Evolutionary conservation across 2,113 vertebrate species (phyloP).

Genomic region (Illadopsis cleaveri): DNA sequence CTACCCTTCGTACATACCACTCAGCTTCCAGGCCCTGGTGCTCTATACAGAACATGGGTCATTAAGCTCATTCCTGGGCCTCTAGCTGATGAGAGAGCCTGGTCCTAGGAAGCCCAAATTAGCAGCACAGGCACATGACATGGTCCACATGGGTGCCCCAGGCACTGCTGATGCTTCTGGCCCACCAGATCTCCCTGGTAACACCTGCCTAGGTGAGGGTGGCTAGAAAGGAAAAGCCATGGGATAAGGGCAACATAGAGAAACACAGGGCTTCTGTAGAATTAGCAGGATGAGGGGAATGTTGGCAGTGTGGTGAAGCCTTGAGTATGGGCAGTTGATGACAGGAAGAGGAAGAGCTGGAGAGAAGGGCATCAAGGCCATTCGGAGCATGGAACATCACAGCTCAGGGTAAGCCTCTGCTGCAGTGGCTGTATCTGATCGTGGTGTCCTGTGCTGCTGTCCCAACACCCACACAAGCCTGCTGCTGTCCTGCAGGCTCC

Average conservation of each 20-base stretch:
- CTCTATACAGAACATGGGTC: neutral
- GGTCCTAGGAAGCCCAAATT: neutral
- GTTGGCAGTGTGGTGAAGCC: neutral
- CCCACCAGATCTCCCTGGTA: neutral
- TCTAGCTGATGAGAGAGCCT: neutral
- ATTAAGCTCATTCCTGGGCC: neutral
- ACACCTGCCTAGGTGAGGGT: rapidly evolving
- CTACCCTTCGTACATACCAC: neutral
- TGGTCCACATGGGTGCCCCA: rapidly evolving
- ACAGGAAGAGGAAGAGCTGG: neutral
- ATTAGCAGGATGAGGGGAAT: neutral
- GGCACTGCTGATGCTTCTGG: neutral
- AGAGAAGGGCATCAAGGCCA: neutral
- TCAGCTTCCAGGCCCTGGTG: neutral
- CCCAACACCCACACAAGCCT: neutral
- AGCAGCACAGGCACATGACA: neutral
- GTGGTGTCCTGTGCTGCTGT: neutral
- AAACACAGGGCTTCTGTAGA: neutral
- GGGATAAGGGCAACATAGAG: neutral
- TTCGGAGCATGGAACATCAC: neutral
- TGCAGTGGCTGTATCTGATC: neutral
- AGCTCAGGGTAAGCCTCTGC: neutral
- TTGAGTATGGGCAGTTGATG: neutral
- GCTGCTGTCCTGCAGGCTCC: neutral
- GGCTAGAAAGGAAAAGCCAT: neutral